phyloP scores from a whole-genome alignment of 2,113 vertebrate genomes.

The Bagarius yarrelli region DNA sequence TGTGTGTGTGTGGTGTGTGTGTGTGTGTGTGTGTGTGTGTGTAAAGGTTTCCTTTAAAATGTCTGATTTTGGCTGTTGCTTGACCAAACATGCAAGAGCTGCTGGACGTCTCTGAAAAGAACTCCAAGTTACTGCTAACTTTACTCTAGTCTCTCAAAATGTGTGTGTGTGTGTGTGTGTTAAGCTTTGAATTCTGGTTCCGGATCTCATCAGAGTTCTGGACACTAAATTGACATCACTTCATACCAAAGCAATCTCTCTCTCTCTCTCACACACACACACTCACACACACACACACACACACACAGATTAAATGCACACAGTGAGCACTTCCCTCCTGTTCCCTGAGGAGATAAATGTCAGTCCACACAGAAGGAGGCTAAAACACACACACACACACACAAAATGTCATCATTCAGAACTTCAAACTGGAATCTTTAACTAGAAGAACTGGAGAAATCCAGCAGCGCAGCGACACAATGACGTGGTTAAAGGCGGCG shows the following conservation, averaged over 20 bases:
- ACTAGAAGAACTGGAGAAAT: no score
- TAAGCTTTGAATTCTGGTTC: neutral
- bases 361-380: slow-evolving; percentile 28
- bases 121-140: slow-evolving; percentile 11
- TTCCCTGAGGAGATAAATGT: slow-evolving; percentile 45
- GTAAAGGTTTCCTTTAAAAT: slow-evolving; percentile 17
- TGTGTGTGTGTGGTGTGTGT: neutral
- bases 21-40: neutral
- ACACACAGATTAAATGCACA: slow-evolving; percentile 5
- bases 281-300: slow-evolving; percentile 43
- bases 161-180: slow-evolving; percentile 12
- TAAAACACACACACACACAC: slow-evolving; percentile 30
- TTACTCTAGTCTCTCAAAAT: neutral
- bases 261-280: slow-evolving; percentile 16
- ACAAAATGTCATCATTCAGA: neutral
- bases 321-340: slow-evolving; percentile 31
- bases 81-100: slow-evolving; percentile 13
- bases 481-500: neutral
- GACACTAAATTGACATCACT: slow-evolving; percentile 28
- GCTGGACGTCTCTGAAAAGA: slow-evolving; percentile 5
- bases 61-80: slow-evolving; percentile 14
- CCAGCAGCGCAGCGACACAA: neutral
- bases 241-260: slow-evolving; percentile 19
- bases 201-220: slow-evolving; percentile 43
- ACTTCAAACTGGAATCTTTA: no score